Base-by-base conservation (phyloP, 2,113 vertebrate genomes). In the Struthidea cinerea region DNA sequence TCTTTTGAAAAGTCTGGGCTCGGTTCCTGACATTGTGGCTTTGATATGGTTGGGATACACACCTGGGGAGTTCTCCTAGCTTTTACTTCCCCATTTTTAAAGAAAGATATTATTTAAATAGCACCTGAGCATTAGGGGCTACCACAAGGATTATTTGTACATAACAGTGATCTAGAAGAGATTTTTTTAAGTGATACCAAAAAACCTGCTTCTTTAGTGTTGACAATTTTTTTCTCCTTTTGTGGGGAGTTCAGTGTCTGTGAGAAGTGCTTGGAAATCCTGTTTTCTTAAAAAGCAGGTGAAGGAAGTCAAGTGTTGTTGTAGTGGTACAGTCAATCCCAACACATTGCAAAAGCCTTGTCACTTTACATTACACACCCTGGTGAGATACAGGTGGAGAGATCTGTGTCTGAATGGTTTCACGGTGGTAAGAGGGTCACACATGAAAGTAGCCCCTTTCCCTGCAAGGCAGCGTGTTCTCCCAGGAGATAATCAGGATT, bases 401-500 rank as follows among this genome's bases (percentile, higher is more conserved):
- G 53, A 83, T 39, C 71, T 82, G 22, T 80, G 82, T 78, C 87
- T 83, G 81, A 96, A 79, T 47, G 71, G 87, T 94, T 97, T 93
- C 81, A 68, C 60, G 87, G 70, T 68, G 49, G 53, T 70, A 70
- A 85, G 65, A 80, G 69, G 87, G 89, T 89, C 81, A 81, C 60
- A 86, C 50, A 87, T 84, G 63, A 84, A 96, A 87, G 81, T 42
- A 93, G 81, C 5, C 39, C 16, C 55, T 81, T 77, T 91, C 69
- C 32, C 80, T 90, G 35, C 30, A 67, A 92, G 68, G 80, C 4
- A 0, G n/a, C 21, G 26, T 74, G 44, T 84, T 84, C n/a, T 94
- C 87, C 71, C 68, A 78, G 41, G 89, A 93, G 64, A 86, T 84
- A 93, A 93, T 89, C 69, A 77, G 69, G 57, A 52, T 79, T 78